Conservation (phyloP, 2,888 invertebrate species). For the Agrochola macilenta region DNA sequence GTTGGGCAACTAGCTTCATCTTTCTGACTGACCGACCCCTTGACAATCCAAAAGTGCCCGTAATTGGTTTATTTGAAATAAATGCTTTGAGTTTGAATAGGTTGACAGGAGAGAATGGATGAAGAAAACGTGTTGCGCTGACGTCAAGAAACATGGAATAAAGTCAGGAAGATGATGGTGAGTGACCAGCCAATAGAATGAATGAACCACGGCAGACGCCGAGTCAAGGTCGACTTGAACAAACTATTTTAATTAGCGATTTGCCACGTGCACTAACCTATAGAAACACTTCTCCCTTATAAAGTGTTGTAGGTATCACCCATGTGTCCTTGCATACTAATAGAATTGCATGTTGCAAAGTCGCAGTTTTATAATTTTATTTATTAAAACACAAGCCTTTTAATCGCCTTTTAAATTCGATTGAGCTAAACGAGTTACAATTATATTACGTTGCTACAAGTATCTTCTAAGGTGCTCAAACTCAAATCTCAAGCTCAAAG, state of each 20-base stretch:
- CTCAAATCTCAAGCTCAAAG: background rate
- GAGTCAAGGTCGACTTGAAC: background rate
- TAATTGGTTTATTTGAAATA: too few relatives aligned
- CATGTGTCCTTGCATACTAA: background rate
- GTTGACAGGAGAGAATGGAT: too few relatives aligned
- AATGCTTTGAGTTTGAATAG: too few relatives aligned
- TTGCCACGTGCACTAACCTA: background rate
- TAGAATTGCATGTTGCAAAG: background rate
- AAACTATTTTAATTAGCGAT: background rate
- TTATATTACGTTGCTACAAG: background rate
- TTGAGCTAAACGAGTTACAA: background rate
- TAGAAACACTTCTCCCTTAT: background rate
- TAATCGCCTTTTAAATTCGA: background rate
- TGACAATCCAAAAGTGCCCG: too few relatives aligned
- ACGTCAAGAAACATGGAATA: too few relatives aligned
- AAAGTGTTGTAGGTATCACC: background rate
- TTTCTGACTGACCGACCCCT: too few relatives aligned
- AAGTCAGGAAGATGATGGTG: too few relatives aligned
- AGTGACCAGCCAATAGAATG: background rate
- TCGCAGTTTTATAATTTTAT: background rate
- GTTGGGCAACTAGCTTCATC: too few relatives aligned
- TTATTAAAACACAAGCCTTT: background rate
- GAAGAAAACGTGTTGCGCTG: too few relatives aligned
- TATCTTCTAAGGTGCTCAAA: background rate
- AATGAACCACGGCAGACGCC: background rate